phyloP scores from a whole-genome alignment of 2,888 invertebrate species.

The Trachelus iudaicus region DNA sequence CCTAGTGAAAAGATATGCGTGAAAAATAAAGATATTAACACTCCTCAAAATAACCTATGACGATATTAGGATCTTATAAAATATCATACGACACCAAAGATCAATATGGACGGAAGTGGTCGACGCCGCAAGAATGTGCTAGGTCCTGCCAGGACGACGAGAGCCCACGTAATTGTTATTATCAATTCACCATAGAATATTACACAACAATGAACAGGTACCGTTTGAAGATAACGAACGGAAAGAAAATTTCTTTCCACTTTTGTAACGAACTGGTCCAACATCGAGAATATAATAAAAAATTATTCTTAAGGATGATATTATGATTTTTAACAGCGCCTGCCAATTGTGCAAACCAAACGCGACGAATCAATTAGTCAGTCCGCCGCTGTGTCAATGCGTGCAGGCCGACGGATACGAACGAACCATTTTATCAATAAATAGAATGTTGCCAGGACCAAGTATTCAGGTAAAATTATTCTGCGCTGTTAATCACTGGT shows the following conservation, averaged over 20 bases:
- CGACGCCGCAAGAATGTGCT: slow-evolving; percentile 85
- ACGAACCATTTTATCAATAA: slow-evolving; percentile 84
- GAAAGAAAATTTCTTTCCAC: not conserved
- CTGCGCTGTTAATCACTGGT: not conserved
- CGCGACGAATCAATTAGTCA: slow-evolving; percentile 76
- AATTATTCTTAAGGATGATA: not conserved
- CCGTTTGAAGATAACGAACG: slow-evolving; percentile 63
- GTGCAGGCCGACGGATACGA: slow-evolving; percentile 88
- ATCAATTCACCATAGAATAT: slow-evolving; percentile 84
- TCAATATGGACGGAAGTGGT: slow-evolving; percentile 46
- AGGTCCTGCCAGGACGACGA: slow-evolving; percentile 84
- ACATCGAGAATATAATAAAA: not conserved
- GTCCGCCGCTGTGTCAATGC: slow-evolving; percentile 75
- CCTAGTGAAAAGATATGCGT: not conserved
- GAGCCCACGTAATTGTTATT: slow-evolving; percentile 84
- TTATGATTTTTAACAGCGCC: slow-evolving; percentile 68
- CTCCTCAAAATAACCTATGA: not conserved
- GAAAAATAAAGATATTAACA: not conserved
- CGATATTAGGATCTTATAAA: not conserved
- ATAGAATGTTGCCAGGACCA: slow-evolving; percentile 90
- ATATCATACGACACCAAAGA: not conserved
- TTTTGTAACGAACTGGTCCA: not conserved
- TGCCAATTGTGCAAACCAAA: slow-evolving; percentile 87
- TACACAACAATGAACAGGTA: slow-evolving; percentile 87
- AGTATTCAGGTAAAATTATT: slow-evolving; percentile 77